phyloP scores from a whole-genome alignment of 2,888 invertebrate genomes.

The Neoscelio sp. region DNA sequence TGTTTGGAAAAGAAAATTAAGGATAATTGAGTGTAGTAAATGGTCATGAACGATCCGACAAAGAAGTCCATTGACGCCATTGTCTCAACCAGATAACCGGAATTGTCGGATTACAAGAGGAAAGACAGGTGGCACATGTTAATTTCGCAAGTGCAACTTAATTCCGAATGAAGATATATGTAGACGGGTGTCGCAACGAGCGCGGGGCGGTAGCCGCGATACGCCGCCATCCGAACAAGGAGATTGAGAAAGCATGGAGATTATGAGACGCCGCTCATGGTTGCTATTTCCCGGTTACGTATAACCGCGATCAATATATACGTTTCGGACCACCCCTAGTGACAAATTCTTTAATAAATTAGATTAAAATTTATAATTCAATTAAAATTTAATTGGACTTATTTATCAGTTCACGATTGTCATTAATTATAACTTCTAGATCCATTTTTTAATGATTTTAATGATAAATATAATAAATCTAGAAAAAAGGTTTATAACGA shows the following conservation, averaged over 20 bases:
- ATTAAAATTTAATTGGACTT: constrained; percentile 9
- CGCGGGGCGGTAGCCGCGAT: constrained; percentile 67
- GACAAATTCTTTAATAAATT: constrained; percentile 52
- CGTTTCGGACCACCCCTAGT: background rate
- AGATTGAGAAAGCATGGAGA: constrained; percentile 74
- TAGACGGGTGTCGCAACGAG: constrained; percentile 49
- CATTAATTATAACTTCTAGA: too few relatives aligned
- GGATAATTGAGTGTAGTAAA: too few relatives aligned
- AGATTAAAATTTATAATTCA: constrained; percentile 21
- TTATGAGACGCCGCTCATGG: constrained; percentile 63
- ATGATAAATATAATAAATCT: too few relatives aligned
- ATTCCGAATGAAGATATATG: constrained; percentile 51
- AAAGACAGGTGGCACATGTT: constrained; percentile 68
- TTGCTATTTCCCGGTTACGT: constrained; percentile 55
- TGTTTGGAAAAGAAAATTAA: too few relatives aligned
- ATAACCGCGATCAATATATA: constrained; percentile 25
- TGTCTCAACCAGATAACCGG: background rate
- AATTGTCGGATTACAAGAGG: background rate
- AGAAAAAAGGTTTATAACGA: too few relatives aligned
- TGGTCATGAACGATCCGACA: too few relatives aligned
- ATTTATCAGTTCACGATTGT: too few relatives aligned
- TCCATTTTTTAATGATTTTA: too few relatives aligned
- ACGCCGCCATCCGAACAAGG: constrained; percentile 72
- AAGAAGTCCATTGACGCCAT: background rate
- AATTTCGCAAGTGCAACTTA: constrained; percentile 59